Conservation (phyloP, 2,888 invertebrate species). For the Stenurella melanura region DNA sequence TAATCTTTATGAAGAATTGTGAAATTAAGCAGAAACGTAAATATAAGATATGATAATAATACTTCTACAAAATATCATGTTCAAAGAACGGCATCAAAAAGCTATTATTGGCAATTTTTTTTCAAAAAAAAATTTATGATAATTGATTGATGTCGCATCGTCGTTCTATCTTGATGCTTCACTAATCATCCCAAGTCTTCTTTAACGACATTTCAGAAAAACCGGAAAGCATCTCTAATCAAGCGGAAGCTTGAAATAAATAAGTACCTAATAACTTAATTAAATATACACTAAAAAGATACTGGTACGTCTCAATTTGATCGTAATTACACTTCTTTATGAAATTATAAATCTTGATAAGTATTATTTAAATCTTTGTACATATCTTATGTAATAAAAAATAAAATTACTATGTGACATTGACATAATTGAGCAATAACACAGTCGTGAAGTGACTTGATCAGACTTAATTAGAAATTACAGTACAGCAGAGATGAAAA, state of each 20-base stretch:
- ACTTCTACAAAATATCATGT: not conserved
- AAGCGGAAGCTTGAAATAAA: not conserved
- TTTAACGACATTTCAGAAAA: not conserved
- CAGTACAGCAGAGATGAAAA: not conserved
- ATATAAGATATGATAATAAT: too few relatives aligned
- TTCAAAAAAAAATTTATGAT: not conserved
- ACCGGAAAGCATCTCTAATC: not conserved
- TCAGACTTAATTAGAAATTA: conserved; percentile 13
- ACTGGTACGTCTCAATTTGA: too few relatives aligned
- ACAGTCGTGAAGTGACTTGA: not conserved
- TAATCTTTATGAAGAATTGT: too few relatives aligned
- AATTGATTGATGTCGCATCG: not conserved
- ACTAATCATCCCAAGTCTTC: not conserved
- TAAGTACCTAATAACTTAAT: too few relatives aligned
- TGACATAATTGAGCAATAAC: conserved; percentile 18
- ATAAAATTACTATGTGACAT: conserved; percentile 3
- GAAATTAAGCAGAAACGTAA: too few relatives aligned
- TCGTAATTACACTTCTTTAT: not conserved
- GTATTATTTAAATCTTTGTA: not conserved
- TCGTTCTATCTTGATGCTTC: not conserved
- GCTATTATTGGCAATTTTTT: not conserved
- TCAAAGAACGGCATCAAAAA: not conserved
- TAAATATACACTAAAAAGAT: too few relatives aligned
- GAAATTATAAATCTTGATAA: not conserved
- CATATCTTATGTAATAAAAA: not conserved